A percentile compares a stretch with the other conserved stretches of the same genome.
These are phyloP conservation scores for Parasteatoda tepidariorum DNA, from an alignment of 1,140 invertebrate genomes.

Conservation along the genomic window DNA sequence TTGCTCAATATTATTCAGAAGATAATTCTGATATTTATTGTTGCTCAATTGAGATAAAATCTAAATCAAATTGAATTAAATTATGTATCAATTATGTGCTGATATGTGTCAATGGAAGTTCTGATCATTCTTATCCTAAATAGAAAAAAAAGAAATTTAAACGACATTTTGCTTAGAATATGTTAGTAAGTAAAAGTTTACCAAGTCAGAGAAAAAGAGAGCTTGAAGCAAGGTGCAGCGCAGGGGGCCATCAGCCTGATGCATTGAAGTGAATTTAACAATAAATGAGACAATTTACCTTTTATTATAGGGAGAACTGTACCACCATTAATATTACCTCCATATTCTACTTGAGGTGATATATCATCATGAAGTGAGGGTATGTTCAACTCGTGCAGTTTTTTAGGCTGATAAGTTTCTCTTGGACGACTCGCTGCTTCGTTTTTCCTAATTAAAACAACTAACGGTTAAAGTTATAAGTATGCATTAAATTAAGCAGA, in stretches of 20 bases:
- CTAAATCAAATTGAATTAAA: too few species aligned
- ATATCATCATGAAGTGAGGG: conserved; percentile 62
- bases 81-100: too few species aligned
- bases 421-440: conserved; percentile 90
- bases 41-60: too few species aligned
- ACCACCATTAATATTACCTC: conserved; percentile 63
- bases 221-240: conserved; percentile 25
- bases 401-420: conserved; percentile 92
- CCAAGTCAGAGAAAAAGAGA: background rate
- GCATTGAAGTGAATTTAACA: background rate
- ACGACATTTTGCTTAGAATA: background rate
- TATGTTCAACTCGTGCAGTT: conserved; percentile 87
- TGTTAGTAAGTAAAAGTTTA: background rate
- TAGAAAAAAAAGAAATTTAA: too few species aligned
- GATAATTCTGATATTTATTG: too few species aligned
- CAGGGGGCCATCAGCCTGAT: conserved; percentile 5
- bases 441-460: conserved; percentile 77
- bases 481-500: background rate
- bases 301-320: conserved; percentile 49
- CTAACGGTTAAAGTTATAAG: background rate
- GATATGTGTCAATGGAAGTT: too few species aligned
- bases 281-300: conserved; percentile 55
- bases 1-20: too few species aligned
- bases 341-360: conserved; percentile 61
- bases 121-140: too few species aligned